Evolutionary conservation across 1,140 invertebrate genomes (phyloP).

Genomic region (Drosophila pallidifrons): DNA sequence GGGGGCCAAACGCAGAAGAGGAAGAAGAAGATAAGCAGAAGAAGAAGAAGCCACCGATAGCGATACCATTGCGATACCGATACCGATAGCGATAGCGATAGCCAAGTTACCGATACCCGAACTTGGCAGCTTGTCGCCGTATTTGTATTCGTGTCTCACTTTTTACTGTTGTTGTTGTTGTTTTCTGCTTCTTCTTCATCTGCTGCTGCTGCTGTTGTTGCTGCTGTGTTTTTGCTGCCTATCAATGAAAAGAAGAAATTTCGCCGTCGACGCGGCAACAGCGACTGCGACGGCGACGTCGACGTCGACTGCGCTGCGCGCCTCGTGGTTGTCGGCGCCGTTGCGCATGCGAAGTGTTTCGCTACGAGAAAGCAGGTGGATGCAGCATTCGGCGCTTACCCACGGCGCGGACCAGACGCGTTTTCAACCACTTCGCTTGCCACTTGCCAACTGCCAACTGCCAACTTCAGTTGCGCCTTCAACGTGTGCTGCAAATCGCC

Average conservation of each 20-base stretch:
- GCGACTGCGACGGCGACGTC: neutral
- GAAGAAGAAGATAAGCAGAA: too few relatives aligned
- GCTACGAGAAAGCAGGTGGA: conserved; percentile 85
- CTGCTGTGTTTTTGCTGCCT: conserved; percentile 27
- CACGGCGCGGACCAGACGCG: conserved; percentile 84
- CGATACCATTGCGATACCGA: neutral
- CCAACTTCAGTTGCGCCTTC: neutral
- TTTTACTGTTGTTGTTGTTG: neutral
- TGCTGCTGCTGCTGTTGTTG: too few relatives aligned
- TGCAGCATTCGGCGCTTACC: conserved; percentile 84
- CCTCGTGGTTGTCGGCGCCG: conserved; percentile 51
- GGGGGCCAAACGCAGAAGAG: conserved; percentile 31
- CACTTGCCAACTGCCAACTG: neutral
- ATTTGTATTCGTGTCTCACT: conserved; percentile 46
- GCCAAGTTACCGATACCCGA: conserved; percentile 4
- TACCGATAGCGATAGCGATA: neutral
- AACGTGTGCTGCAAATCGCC: neutral
- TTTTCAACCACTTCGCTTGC: conserved; percentile 58
- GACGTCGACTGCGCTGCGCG: conserved; percentile 34
- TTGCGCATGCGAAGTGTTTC: conserved; percentile 85
- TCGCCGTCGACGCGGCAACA: conserved; percentile 50
- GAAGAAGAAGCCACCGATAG: too few relatives aligned
- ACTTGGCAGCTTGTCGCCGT: conserved; percentile 22
- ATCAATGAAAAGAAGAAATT: conserved; percentile 78
- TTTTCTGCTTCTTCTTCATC: conserved; percentile 23